phyloP scores from a whole-genome alignment of 2,888 invertebrate species.

The Corbicula japonica region DNA sequence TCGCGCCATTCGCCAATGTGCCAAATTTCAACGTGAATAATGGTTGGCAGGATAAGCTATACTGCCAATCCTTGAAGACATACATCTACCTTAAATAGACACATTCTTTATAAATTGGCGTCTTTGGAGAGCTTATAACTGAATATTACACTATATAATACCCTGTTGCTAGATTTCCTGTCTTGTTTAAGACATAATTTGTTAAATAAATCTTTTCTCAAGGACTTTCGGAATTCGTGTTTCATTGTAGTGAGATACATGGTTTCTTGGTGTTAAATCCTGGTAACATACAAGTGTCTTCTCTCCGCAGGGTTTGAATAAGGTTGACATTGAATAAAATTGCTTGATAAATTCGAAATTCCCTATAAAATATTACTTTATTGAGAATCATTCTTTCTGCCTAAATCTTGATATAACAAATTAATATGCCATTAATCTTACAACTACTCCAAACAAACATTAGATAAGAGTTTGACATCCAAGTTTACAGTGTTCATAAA shows the following conservation, averaged over 20 bases:
- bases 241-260: conserved; percentile 8
- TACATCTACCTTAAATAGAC: conserved; percentile 3
- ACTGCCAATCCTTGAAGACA: background rate
- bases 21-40: background rate
- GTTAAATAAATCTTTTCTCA: conserved; percentile 40
- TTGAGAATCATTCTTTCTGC: conserved; percentile 4
- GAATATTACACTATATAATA: conserved; percentile 8
- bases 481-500: conserved; percentile 25
- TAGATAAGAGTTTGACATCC: conserved; percentile 18
- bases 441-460: conserved; percentile 22
- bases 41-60: background rate
- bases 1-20: background rate
- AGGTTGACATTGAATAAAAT: conserved; percentile 20
- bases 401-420: conserved; percentile 24
- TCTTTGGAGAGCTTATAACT: background rate
- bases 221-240: conserved; percentile 2
- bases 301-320: conserved; percentile 10
- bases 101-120: conserved; percentile 18
- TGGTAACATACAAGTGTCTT: conserved; percentile 21
- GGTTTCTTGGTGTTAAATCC: conserved; percentile 12
- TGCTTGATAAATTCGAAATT: conserved; percentile 16
- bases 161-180: background rate
- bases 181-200: conserved; percentile 27
- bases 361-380: background rate
- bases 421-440: conserved; percentile 26